Conservation (phyloP, 1,140 invertebrate genomes). For the Diploscapter pachys region DNA sequence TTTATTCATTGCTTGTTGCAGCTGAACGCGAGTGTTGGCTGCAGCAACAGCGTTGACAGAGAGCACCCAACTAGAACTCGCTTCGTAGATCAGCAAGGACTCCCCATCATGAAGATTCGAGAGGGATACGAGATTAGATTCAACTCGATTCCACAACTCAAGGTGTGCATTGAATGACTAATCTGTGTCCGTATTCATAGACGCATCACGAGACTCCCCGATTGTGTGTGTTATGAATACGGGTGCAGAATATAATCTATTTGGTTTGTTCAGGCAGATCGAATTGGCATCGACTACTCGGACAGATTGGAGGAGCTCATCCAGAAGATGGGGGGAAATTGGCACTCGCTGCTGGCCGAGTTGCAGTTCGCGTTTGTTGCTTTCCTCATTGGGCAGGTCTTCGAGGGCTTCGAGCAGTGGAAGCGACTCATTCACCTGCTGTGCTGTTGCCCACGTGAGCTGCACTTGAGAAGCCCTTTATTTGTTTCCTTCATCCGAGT, state of each 20-base stretch:
- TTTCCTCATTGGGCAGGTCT: conserved; percentile 86
- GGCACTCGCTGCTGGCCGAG: conserved; percentile 71
- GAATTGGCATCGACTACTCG: conserved; percentile 49
- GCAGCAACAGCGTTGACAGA: conserved; percentile 29
- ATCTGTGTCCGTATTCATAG: too few relatives aligned
- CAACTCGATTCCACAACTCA: conserved; percentile 72
- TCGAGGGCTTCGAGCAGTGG: conserved; percentile 95
- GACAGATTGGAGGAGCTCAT: conserved; percentile 40
- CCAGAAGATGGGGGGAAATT: conserved; percentile 42
- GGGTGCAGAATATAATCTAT: too few relatives aligned
- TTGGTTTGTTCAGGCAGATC: neutral
- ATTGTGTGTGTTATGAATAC: too few relatives aligned
- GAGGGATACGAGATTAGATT: conserved; percentile 77
- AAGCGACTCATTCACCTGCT: conserved; percentile 77
- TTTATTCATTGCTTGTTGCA: neutral
- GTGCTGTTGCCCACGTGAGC: conserved; percentile 77
- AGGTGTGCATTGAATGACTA: conserved; percentile 57
- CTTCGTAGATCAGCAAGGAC: conserved; percentile 58
- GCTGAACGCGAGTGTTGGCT: conserved; percentile 13
- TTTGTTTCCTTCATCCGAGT: conserved; percentile 77
- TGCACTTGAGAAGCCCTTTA: conserved; percentile 70
- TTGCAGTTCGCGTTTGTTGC: conserved; percentile 85
- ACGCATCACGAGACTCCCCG: too few relatives aligned
- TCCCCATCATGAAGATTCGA: conserved; percentile 77
- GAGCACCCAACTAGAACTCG: conserved; percentile 59